A percentile compares a stretch with the other conserved stretches of the same genome.
Evolutionary conservation across 2,797 vertebrate genomes (phyloP).

Genomic region (Scomberomorus guttatus): DNA sequence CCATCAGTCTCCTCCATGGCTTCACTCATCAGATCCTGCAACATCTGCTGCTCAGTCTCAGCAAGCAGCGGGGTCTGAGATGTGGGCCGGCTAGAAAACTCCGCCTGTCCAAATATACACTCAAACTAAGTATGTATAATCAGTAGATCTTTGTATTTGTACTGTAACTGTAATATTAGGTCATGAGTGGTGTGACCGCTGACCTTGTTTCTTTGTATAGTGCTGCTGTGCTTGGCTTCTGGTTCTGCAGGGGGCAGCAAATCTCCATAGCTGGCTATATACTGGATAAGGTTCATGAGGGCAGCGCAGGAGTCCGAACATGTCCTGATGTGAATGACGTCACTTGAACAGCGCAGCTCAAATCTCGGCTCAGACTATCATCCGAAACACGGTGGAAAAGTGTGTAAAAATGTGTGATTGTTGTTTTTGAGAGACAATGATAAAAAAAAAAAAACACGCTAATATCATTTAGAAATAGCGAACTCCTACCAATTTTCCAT

Average conservation of each 20-base stretch:
- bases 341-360: slow-evolving; percentile 97
- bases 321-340: slow-evolving; percentile 94
- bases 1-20: slow-evolving; percentile 96
- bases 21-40: slow-evolving; percentile 98
- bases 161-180: background rate
- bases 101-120: slow-evolving; percentile 80
- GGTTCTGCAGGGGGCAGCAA: slow-evolving; percentile 86
- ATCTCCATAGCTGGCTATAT: slow-evolving; percentile 97
- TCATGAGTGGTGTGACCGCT: slow-evolving; percentile 8
- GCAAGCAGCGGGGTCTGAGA: slow-evolving; percentile 89
- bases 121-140: slow-evolving; percentile 3
- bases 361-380: slow-evolving; percentile 91
- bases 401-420: background rate
- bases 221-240: slow-evolving; percentile 83
- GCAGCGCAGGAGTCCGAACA: slow-evolving; percentile 98
- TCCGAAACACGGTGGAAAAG: slow-evolving; percentile 14
- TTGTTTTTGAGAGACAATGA: background rate
- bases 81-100: slow-evolving; percentile 80
- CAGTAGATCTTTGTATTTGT: background rate
- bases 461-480: background rate
- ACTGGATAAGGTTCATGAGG: slow-evolving; percentile 99
- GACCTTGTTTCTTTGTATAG: slow-evolving; percentile 90
- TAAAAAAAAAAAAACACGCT: background rate
- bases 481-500: slow-evolving; percentile 89
- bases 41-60: slow-evolving; percentile 94